Base-by-base conservation (phyloP, 2,888 invertebrate species). In the Gortyna flavago region DNA sequence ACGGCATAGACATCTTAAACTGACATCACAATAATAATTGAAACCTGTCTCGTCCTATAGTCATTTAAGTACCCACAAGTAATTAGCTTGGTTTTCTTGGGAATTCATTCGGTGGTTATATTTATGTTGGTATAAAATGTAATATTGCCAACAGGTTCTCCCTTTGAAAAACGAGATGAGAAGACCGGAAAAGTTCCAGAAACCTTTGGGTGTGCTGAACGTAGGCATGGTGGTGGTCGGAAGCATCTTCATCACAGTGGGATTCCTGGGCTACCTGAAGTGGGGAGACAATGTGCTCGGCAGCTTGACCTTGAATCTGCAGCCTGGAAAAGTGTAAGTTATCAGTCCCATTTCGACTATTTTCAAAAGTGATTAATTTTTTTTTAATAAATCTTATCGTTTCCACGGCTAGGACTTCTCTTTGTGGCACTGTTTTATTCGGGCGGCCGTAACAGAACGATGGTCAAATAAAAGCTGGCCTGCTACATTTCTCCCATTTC, bases 111-210 rank as follows among this genome's bases (percentile, higher is more conserved):
- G 16, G 32, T 70, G n/a, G 8, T 35, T 16, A 38, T 11, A 18
- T 18, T 57, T 48, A 13, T 51, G 18, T 41, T 2, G 11, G 41
- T n/a, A 11, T 9, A 41, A 41, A 64, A 54, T 11, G 5, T 18
- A 32, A 32, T 9, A 48, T 67, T 70, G 41, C 48, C 25, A 68
- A 72, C 92, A 99, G 98, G 98, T 99, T n/a, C 95, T 99, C 81
- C 99, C 99, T 0, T 94, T 99, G 88, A 98, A 99, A 95, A 99
- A 99, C 92, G 98, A 99, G 92, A 99, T 99, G 99, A 97, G 97
- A 85, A 97, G 97, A 29, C 98, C 99, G 0, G 96, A 97, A 76
- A 97, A 97, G 85, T 99, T 99, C 95, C 97, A 98, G 88, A 98
- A 97, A 81, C 97, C 97, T 9, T 93, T 98, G 16, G 99, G 99